Evolutionary conservation across 2,888 invertebrate genomes (phyloP).

Genomic region (Pyrrhia umbra): DNA sequence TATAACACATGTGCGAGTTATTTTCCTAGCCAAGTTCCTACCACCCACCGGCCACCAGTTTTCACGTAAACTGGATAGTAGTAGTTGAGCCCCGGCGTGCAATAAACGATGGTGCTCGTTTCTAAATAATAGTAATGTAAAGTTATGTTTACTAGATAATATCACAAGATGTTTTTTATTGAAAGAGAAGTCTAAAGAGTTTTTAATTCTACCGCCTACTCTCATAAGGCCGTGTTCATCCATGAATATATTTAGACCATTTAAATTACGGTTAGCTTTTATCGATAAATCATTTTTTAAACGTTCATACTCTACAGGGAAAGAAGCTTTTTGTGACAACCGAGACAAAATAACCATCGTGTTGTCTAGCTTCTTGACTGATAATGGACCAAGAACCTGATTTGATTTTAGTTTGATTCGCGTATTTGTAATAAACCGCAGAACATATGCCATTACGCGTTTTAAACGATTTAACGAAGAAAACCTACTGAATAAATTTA

Average conservation of each 20-base stretch:
- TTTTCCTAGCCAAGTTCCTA: too few species aligned
- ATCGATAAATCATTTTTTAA: too few species aligned
- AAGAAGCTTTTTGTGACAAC: conserved; percentile 3
- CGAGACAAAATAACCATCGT: not conserved
- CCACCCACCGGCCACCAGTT: too few species aligned
- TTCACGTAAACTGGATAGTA: too few species aligned
- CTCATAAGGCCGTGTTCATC: conserved; percentile 3
- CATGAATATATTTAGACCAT: not conserved
- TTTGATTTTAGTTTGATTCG: not conserved
- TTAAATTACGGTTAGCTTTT: too few species aligned
- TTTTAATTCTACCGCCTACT: conserved; percentile 8
- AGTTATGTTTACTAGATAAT: too few species aligned
- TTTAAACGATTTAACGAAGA: conserved; percentile 5
- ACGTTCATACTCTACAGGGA: too few species aligned
- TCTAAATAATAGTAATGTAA: too few species aligned
- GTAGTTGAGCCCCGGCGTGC: too few species aligned
- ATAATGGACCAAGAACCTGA: not conserved
- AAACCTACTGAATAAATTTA: not conserved
- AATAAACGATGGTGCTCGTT: too few species aligned
- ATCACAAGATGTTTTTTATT: too few species aligned
- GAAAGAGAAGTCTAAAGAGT: not conserved
- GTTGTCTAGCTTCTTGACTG: not conserved
- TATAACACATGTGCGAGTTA: too few species aligned
- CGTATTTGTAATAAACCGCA: conserved; percentile 1
- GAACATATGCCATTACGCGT: not conserved